phyloP scores from a whole-genome alignment of 2,888 invertebrate genomes.

The Pilophorus perplexus region DNA sequence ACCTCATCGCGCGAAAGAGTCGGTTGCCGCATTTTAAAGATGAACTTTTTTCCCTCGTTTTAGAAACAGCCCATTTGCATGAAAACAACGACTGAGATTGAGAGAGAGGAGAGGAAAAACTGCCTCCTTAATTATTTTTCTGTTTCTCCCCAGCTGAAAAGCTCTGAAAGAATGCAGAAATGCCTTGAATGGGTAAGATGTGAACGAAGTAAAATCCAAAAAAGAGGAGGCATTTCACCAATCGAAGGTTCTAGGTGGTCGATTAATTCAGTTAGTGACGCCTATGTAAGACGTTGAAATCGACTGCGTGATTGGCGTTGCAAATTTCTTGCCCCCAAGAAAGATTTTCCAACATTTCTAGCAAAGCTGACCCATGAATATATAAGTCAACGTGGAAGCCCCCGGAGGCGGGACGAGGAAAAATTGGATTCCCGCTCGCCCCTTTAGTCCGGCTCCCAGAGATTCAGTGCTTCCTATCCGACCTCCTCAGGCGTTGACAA shows the following conservation, averaged over 20 bases:
- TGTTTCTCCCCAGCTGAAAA: background rate
- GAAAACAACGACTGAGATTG: conserved; percentile 25
- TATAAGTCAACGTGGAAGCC: background rate
- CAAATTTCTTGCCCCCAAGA: too few relatives aligned
- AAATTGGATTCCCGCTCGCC: background rate
- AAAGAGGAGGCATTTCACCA: background rate
- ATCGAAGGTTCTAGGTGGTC: too few relatives aligned
- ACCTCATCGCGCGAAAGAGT: conserved; percentile 16
- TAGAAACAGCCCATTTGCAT: conserved; percentile 25
- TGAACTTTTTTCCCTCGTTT: conserved; percentile 11
- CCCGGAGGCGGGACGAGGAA: background rate
- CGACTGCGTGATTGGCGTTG: too few relatives aligned
- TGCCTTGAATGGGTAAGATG: background rate
- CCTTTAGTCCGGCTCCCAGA: background rate
- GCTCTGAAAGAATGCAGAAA: background rate
- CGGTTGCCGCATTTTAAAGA: conserved; percentile 10
- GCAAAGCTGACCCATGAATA: background rate
- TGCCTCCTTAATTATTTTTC: conserved; percentile 27
- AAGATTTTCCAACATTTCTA: background rate
- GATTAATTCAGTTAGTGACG: too few relatives aligned
- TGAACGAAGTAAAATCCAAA: background rate
- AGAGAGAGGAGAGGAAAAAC: background rate
- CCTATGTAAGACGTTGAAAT: too few relatives aligned
- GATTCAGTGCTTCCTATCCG: conserved; percentile 8
- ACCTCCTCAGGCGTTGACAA: conserved; percentile 22